Base-by-base conservation (phyloP, 2,888 invertebrate genomes). In the Andricus quercusramuli region DNA sequence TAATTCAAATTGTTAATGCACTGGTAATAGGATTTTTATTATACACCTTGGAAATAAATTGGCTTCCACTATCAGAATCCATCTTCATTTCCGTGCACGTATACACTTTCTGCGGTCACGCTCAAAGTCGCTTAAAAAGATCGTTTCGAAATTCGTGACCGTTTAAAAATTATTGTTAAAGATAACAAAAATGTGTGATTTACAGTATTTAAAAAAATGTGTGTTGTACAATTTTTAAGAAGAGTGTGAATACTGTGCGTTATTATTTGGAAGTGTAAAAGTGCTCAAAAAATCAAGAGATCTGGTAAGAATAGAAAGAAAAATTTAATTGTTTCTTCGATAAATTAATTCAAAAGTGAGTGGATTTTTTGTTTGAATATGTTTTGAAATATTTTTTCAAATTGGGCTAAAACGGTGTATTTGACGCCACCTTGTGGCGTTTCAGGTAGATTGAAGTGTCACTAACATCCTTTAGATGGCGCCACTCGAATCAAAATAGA, bases 81-180 rank as follows among this genome's bases (percentile, higher is more conserved):
- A 41, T 47, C 79, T 74, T 79, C 25, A 62, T 41, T 67, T 68
- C 8, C 22, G 47, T 47, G 29, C 74, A 44, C 44, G 11, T 13
- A 44, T 44, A 15, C 2, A 44, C 44, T 64, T 47, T 22, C 62
- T 25, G 13, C 15, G n/a, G 5, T 62, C 62, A 25, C 56, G 56
- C 62, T 62, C 62, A 25, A 62, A 15, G 13, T 22, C 22, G 25
- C 62, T 62, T 25, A 62, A n/a, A 62, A 62, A 15, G 4, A 25
- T 25, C 62, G 4, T 62, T 25, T 25, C 15, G 13, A 25, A 29
- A 64, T 6, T 25, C 3, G 11, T 22, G 3, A 22, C 56, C n/a
- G 56, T n/a, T 59, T 11, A 22, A 59, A 22, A 59, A 59, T 59
- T 1, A n/a, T 22, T 4, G 17, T 17, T 17, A 17, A 47, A 17